These are phyloP conservation scores for Calliopsis andreniformis DNA, from an alignment of 1,140 invertebrate species.

Conservation along the genomic window DNA sequence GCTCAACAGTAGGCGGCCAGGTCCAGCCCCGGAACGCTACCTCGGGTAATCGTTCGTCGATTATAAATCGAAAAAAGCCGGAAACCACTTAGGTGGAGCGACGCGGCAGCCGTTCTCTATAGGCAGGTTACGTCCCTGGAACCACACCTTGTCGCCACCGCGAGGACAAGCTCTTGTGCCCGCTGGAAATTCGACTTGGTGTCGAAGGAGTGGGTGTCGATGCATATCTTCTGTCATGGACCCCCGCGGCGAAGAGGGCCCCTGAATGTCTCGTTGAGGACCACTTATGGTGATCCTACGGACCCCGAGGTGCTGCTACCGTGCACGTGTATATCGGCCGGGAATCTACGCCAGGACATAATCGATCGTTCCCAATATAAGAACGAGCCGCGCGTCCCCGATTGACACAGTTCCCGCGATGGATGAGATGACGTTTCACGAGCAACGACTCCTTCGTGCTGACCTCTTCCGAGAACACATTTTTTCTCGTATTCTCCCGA, in stretches of 20 bases:
- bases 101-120: conserved; percentile 25
- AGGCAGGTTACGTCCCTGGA: conserved; percentile 32
- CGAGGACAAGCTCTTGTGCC: conserved; percentile 40
- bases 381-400: neutral
- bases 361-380: conserved; percentile 54
- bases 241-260: conserved; percentile 57
- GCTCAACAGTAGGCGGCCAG: conserved; percentile 65
- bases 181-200: conserved; percentile 55
- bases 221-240: conserved; percentile 66
- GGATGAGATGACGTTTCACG: conserved; percentile 20
- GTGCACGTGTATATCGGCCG: conserved; percentile 57
- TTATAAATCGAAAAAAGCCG: conserved; percentile 69
- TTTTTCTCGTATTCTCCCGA: neutral
- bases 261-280: conserved; percentile 57
- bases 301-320: conserved; percentile 63
- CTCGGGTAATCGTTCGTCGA: conserved; percentile 61
- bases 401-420: conserved; percentile 30
- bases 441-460: neutral
- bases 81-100: conserved; percentile 59
- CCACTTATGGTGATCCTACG: conserved; percentile 62
- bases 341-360: conserved; percentile 49
- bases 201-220: conserved; percentile 63
- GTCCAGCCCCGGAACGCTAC: conserved; percentile 63
- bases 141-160: conserved; percentile 60
- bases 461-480: conserved; percentile 9